Conservation (phyloP, 2,113 vertebrate genomes). For the Bos javanicus region DNA sequence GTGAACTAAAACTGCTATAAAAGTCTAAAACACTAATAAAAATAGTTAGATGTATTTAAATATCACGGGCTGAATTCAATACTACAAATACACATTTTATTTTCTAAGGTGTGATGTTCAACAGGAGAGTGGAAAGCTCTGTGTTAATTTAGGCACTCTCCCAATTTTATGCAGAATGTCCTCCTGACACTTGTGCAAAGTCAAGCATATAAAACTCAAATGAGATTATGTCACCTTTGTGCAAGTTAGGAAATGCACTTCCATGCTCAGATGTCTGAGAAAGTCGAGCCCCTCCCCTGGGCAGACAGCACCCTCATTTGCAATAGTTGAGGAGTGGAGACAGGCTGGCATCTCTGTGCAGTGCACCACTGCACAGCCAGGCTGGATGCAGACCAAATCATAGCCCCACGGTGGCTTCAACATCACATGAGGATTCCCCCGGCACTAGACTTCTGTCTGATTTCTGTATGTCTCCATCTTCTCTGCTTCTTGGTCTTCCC, state of each 20-base stretch:
- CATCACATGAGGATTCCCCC: rapidly evolving
- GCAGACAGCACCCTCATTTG: background rate
- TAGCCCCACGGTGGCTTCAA: too few relatives aligned
- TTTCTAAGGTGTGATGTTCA: too few relatives aligned
- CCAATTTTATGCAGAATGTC: background rate
- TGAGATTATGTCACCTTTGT: background rate
- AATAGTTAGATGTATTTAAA: too few relatives aligned
- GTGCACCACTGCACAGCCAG: rapidly evolving
- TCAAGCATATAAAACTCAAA: background rate
- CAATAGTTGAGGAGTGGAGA: rapidly evolving
- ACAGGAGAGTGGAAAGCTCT: background rate
- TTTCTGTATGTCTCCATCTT: background rate
- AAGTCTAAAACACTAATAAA: background rate
- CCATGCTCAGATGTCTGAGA: background rate
- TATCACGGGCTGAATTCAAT: background rate
- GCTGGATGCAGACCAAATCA: background rate
- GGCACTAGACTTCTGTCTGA: too few relatives aligned
- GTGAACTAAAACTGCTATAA: background rate
- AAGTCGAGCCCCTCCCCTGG: too few relatives aligned
- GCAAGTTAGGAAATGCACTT: background rate
- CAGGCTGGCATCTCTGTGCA: rapidly evolving
- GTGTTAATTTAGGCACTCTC: background rate
- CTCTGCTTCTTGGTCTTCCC: rapidly evolving
- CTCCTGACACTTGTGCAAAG: background rate
- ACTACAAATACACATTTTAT: rapidly evolving